phyloP scores from a whole-genome alignment of 2,888 invertebrate genomes.

The Bhutanitis thaidina region DNA sequence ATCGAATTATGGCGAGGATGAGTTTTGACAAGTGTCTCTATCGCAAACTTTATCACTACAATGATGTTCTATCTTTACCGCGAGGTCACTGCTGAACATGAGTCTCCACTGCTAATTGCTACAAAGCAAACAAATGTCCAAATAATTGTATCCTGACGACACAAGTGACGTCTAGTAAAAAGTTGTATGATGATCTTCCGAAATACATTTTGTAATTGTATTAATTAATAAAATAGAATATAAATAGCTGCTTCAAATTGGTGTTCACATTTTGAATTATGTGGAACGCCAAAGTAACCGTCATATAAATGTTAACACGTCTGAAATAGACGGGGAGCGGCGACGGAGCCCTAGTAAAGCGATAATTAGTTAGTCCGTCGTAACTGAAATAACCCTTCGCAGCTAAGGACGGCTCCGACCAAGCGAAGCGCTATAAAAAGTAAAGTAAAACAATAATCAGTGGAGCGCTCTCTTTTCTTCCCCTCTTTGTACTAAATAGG shows the following conservation, averaged over 20 bases:
- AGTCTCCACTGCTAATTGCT: too few relatives aligned
- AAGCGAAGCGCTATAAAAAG: conserved; percentile 50
- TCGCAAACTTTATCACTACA: too few relatives aligned
- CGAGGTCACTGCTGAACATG: too few relatives aligned
- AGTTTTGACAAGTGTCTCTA: too few relatives aligned
- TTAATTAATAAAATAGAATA: too few relatives aligned
- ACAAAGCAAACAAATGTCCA: too few relatives aligned
- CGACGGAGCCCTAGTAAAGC: conserved; percentile 12
- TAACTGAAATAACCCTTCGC: conserved; percentile 21
- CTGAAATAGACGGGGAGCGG: conserved; percentile 16
- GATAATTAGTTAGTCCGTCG: conserved; percentile 21
- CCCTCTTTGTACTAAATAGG: conserved; percentile 24
- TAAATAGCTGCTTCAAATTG: neutral
- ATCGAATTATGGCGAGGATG: too few relatives aligned
- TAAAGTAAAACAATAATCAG: conserved; percentile 69
- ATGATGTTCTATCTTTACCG: too few relatives aligned
- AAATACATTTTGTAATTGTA: too few relatives aligned
- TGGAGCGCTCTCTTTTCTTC: conserved; percentile 39
- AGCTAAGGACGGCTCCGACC: conserved; percentile 16
- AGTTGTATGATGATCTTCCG: too few relatives aligned
- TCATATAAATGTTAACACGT: conserved; percentile 20
- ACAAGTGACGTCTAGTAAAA: too few relatives aligned
- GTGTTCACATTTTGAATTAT: conserved; percentile 5
- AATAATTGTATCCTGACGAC: too few relatives aligned
- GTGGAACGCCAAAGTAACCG: conserved; percentile 10